Evolutionary conservation across 1,140 invertebrate genomes (phyloP).

Genomic region (Papilio machaon): DNA sequence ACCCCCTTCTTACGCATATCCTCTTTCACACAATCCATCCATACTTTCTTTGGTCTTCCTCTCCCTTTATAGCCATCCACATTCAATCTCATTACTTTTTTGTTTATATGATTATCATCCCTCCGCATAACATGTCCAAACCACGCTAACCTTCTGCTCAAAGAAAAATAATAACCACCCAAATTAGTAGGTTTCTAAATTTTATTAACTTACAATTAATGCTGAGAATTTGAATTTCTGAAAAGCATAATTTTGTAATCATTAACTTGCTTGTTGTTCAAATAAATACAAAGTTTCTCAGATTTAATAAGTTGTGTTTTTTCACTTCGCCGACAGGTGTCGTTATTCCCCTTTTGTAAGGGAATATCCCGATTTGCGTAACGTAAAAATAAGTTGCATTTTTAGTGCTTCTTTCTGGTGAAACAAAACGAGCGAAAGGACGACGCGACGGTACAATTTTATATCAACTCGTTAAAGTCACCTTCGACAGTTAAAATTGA

Average conservation of each 20-base stretch:
- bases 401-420: constrained; percentile 22
- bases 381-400: constrained; percentile 17
- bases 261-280: not conserved
- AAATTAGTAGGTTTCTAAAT: no score
- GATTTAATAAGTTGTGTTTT: not conserved
- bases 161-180: no score
- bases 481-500: not conserved
- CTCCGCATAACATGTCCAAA: no score
- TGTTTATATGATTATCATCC: no score
- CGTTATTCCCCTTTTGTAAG: not conserved
- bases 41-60: no score
- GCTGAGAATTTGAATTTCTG: no score
- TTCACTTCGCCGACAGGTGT: not conserved
- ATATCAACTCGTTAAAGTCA: not conserved
- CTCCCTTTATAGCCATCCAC: no score
- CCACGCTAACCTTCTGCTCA: no score
- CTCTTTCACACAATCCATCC: no score
- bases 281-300: not conserved
- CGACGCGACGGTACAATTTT: not conserved
- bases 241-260: not conserved
- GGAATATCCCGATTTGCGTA: not conserved
- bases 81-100: no score
- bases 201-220: no score
- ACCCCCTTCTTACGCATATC: no score
- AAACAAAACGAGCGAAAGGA: constrained; percentile 5